A percentile compares a stretch with the other conserved stretches of the same genome.
Evolutionary conservation across 92 coral and sea anemone species (phyloP).

Genomic region (Phenganax subtilis): DNA sequence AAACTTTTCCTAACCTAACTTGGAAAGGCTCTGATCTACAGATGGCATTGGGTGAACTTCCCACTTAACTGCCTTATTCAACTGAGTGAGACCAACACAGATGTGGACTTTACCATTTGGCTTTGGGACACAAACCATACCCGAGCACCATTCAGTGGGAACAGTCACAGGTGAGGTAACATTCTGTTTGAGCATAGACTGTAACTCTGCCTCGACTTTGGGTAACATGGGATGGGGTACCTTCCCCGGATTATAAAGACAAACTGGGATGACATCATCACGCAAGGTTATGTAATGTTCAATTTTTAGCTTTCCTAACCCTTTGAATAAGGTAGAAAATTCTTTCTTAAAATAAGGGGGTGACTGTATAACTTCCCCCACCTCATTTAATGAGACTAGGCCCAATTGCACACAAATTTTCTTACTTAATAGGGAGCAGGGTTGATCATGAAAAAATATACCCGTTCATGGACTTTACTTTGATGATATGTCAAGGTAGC

Average conservation of each 20-base stretch:
- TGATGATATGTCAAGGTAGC: conserved; percentile 36
- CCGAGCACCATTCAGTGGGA: conserved; percentile 55
- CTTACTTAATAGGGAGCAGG: conserved; percentile 43
- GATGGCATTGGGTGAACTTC: conserved; percentile 36
- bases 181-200: conserved; percentile 50
- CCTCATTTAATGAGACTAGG: conserved; percentile 19
- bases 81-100: conserved; percentile 38
- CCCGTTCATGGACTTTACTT: conserved; percentile 34
- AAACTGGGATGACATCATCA: conserved; percentile 15
- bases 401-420: conserved; percentile 44
- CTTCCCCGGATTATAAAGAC: conserved; percentile 24
- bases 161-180: conserved; percentile 53
- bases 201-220: conserved; percentile 46
- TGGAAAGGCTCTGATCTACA: conserved; percentile 33
- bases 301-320: conserved; percentile 29
- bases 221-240: conserved; percentile 42
- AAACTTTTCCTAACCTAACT: conserved; percentile 25
- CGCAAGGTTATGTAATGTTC: conserved; percentile 36
- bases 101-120: conserved; percentile 24
- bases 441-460: conserved; percentile 43
- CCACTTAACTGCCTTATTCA: conserved; percentile 36
- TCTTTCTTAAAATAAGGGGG: conserved; percentile 41
- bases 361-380: conserved; percentile 29
- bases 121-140: conserved; percentile 38
- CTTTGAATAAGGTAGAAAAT: conserved; percentile 29